Percentiles rank a stretch among this genome's conserved stretches.
These are phyloP conservation scores for Microcebus jonahi DNA, from an alignment of 2,113 vertebrate genomes.

Conservation along the genomic window DNA sequence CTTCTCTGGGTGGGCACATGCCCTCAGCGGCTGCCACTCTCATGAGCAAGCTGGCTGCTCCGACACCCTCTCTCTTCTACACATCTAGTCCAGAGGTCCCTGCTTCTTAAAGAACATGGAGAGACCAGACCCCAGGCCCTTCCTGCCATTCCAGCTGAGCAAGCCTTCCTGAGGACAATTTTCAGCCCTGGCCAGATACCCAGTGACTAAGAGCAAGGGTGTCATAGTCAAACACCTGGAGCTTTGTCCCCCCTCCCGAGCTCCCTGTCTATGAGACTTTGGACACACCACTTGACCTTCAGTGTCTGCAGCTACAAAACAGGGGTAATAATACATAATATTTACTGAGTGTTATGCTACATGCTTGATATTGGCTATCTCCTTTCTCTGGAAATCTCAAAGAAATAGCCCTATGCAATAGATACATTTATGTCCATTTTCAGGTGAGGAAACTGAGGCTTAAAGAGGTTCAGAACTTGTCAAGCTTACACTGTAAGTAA, in stretches of 20 bases:
- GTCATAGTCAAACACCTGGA: background rate
- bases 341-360: too few relatives aligned
- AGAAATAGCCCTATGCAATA: background rate
- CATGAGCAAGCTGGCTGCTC: background rate
- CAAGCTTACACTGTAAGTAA: background rate
- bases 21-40: background rate
- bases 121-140: background rate
- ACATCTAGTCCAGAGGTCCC: background rate
- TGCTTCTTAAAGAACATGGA: background rate
- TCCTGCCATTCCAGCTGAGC: fast-evolving
- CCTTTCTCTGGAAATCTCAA: background rate
- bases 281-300: background rate
- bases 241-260: fast-evolving
- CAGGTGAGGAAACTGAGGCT: background rate
- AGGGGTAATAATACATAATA: background rate
- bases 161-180: background rate
- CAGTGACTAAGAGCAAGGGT: background rate
- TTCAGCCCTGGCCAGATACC: background rate
- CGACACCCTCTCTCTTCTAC: background rate
- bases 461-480: background rate
- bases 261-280: too few relatives aligned
- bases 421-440: background rate
- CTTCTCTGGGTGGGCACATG: background rate
- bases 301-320: background rate
- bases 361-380: background rate